These are phyloP conservation scores for Drosophila fungiperda DNA, from an alignment of 2,888 invertebrate genomes.

Conservation along the genomic window DNA sequence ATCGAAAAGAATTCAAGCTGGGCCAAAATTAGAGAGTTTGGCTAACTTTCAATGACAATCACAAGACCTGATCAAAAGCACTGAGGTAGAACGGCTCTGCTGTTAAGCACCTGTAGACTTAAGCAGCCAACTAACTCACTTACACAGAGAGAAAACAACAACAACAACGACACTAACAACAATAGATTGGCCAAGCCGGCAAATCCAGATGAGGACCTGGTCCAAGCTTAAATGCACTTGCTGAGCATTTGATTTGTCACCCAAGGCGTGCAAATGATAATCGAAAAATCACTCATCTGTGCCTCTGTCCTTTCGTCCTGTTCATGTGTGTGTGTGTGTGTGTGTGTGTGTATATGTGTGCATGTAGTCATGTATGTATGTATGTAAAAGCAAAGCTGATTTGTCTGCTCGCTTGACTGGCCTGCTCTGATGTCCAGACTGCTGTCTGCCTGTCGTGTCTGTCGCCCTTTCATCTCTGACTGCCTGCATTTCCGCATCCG, in stretches of 20 bases:
- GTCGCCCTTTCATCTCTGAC: constrained; percentile 37
- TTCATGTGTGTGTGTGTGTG: constrained; percentile 7
- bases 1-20: background rate
- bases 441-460: constrained; percentile 27
- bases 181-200: constrained; percentile 32
- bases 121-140: constrained; percentile 40
- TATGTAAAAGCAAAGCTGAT: constrained; percentile 66
- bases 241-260: constrained; percentile 79
- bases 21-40: constrained; percentile 18
- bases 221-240: constrained; percentile 63
- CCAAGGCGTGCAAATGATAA: constrained; percentile 81
- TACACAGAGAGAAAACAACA: constrained; percentile 3
- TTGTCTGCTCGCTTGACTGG: constrained; percentile 76
- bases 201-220: constrained; percentile 31
- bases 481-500: constrained; percentile 81
- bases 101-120: constrained; percentile 64
- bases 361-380: constrained; percentile 4
- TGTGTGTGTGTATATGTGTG: constrained; percentile 16
- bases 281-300: constrained; percentile 80
- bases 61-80: background rate
- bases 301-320: constrained; percentile 44
- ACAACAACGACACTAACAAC: constrained; percentile 13
- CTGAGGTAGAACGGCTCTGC: constrained; percentile 27
- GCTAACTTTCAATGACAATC: constrained; percentile 19
- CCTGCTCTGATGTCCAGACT: constrained; percentile 58